phyloP scores from a whole-genome alignment of 2,888 invertebrate species.

The Cetonia aurata region DNA sequence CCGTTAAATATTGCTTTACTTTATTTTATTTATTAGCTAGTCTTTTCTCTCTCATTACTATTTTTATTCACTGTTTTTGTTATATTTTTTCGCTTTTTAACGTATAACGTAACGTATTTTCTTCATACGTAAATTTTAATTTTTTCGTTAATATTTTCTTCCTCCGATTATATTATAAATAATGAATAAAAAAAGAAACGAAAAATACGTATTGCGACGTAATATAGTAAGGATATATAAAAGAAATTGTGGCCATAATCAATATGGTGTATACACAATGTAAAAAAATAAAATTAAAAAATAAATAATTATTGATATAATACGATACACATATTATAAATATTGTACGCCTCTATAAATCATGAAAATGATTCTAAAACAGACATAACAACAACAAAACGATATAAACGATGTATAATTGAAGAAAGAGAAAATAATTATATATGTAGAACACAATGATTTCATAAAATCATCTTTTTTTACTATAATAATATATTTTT shows the following conservation, averaged over 20 bases:
- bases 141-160: slow-evolving; percentile 8
- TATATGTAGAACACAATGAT: too few relatives aligned
- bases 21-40: slow-evolving; percentile 59
- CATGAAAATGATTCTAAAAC: slow-evolving; percentile 59
- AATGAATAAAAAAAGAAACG: slow-evolving; percentile 48
- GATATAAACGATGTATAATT: too few relatives aligned
- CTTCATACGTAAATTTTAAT: slow-evolving; percentile 9
- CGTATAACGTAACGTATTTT: neutral
- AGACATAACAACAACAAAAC: too few relatives aligned
- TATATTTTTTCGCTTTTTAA: slow-evolving; percentile 45
- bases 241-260: too few relatives aligned
- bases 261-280: too few relatives aligned
- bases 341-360: slow-evolving; percentile 50
- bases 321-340: too few relatives aligned
- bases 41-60: slow-evolving; percentile 51
- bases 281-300: too few relatives aligned
- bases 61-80: slow-evolving; percentile 47
- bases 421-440: too few relatives aligned
- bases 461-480: too few relatives aligned
- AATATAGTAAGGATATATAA: slow-evolving; percentile 45
- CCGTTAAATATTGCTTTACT: slow-evolving; percentile 19
- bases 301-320: too few relatives aligned
- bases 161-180: neutral
- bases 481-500: neutral
- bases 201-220: slow-evolving; percentile 46